Percentiles rank a stretch among this genome's conserved stretches.
phyloP scores from a whole-genome alignment of 2,113 vertebrate species.

The Tachycineta bicolor region DNA sequence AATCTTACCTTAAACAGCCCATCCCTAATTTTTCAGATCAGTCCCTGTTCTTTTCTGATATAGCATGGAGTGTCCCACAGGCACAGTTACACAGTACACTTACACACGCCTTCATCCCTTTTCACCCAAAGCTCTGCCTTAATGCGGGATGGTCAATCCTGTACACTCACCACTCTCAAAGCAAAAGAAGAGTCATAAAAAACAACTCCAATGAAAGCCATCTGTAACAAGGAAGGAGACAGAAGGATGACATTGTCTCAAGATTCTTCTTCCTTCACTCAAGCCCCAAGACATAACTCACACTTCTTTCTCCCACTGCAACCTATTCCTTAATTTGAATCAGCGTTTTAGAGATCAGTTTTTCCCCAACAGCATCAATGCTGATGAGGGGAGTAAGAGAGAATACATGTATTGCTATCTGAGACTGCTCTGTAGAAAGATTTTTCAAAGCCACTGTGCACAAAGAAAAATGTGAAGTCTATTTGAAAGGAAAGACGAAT shows the following conservation, averaged over 20 bases:
- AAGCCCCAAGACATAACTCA: not conserved
- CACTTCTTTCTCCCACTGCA: not conserved
- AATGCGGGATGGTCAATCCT: not conserved
- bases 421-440: not conserved
- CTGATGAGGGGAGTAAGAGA: not conserved
- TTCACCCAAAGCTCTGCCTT: not conserved
- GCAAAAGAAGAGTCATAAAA: not conserved
- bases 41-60: not conserved
- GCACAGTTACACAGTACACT: not conserved
- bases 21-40: not conserved
- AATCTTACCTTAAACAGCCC: not conserved
- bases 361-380: not conserved
- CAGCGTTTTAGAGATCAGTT: not conserved
- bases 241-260: not conserved
- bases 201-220: not conserved
- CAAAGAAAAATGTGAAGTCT: not conserved
- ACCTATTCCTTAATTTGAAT: not conserved
- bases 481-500: not conserved
- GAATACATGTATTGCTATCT: rapidly evolving
- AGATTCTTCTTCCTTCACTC: not conserved
- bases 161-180: not conserved
- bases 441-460: not conserved
- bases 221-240: not conserved
- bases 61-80: not conserved
- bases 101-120: not conserved